Evolutionary conservation across 2,797 vertebrate species (phyloP), one percentile per base, ranked within the genome.

Genomic region (Sebastolobus alascanus): DNA sequence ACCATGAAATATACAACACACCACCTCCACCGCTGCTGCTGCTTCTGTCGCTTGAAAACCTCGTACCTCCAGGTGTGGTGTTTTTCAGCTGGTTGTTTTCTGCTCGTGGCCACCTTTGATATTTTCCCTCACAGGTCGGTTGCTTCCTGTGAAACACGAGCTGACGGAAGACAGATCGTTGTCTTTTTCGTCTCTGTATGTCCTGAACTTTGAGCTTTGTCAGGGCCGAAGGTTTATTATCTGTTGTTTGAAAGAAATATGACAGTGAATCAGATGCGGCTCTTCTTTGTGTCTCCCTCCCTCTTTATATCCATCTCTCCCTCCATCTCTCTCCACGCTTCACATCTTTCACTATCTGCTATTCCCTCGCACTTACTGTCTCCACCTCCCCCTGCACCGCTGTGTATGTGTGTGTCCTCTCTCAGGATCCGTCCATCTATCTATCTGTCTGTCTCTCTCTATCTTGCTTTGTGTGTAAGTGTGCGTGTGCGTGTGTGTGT

Each of bases 1-100:
- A 71, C 75, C 90, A 93, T 93, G 89, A 93, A 94, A 94, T 92
- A 93, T 93, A 88, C 91, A 92, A 92, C 91, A 89, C 80, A 77
- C 79, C 40, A 66, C 20, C 66, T 18, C 25, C 58, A 20, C 50
- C 4, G 22, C 79, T 31, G 67, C 84, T 64, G 82, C 37, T 16
- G 18, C 77, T 33, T 55, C 82, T 66, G 81, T 74, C 71, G 25
- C 73, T 60, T 29, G 72, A 71, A 84, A 80, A 73, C 55, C 82
- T 86, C n/a, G 8, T 59, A 75, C 65, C 83, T 90, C 59, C 89
- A 91, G 84, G 75, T 87, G 84, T 73, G 64, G 10, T 77, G 79
- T 66, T 87, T 85, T 75, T 82, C 54, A 68, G 13, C 58, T 69
- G 65, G 67, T 70, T 84, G 73, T 85, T 88, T 89, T 82, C 79